Evolutionary conservation across 2,888 invertebrate species (phyloP).

Genomic region (Ypsolopha scabrella): DNA sequence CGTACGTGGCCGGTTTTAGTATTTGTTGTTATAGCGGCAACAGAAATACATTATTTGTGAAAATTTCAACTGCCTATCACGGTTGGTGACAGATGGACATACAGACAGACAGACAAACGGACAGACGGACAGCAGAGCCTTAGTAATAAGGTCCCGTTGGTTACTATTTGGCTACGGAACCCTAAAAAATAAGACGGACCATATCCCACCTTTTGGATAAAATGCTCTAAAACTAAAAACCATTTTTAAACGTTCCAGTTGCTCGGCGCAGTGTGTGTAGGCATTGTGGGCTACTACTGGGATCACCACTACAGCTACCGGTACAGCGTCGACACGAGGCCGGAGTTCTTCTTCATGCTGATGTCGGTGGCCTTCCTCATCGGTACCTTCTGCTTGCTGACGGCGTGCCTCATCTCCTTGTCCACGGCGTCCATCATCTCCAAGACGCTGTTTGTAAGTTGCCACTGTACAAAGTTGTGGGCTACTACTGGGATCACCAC

Average conservation of each 20-base stretch:
- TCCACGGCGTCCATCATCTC: constrained; percentile 86
- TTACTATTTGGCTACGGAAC: no score
- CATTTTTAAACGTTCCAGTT: constrained; percentile 68
- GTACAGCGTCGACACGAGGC: constrained; percentile 33
- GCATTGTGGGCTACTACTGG: constrained; percentile 74
- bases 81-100: no score
- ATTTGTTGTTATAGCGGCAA: no score
- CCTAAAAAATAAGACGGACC: no score
- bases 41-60: no score
- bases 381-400: constrained; percentile 80
- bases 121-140: no score
- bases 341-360: constrained; percentile 79
- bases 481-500: constrained; percentile 22
- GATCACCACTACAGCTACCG: constrained; percentile 34
- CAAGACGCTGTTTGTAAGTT: constrained; percentile 84
- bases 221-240: background rate
- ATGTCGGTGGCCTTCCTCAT: constrained; percentile 83
- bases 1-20: no score
- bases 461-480: background rate
- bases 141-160: no score
- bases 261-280: constrained; percentile 81
- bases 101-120: no score
- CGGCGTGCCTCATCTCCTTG: constrained; percentile 81
- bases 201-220: background rate
- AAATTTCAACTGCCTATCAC: no score